Percentiles rank a stretch among this genome's conserved stretches.
These are phyloP conservation scores for Mesembrinibis cayennensis DNA, from an alignment of 2,113 vertebrate species.

Conservation along the genomic window DNA sequence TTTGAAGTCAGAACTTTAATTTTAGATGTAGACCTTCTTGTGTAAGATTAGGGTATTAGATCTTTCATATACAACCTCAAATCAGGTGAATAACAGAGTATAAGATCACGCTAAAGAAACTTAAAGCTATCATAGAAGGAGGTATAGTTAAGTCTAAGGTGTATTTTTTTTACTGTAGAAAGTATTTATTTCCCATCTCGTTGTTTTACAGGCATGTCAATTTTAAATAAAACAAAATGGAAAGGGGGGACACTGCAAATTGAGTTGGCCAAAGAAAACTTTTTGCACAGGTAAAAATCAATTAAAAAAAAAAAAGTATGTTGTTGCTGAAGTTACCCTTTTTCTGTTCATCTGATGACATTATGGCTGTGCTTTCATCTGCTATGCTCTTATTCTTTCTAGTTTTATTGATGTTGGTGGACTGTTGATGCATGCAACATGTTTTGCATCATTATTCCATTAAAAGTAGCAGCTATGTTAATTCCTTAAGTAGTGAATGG, in stretches of 20 bases:
- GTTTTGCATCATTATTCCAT: background rate
- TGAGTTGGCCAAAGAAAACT: constrained; percentile 91
- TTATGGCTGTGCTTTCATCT: background rate
- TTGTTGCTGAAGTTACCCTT: background rate
- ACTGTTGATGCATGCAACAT: background rate
- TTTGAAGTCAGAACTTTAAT: background rate
- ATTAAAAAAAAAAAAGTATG: background rate
- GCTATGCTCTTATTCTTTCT: accelerated
- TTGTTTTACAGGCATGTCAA: constrained; percentile 80
- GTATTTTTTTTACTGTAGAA: background rate
- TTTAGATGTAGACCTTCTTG: background rate
- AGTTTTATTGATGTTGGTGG: background rate
- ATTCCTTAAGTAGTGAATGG: background rate
- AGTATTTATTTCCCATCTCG: background rate
- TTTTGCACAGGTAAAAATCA: constrained; percentile 85
- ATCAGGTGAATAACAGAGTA: background rate
- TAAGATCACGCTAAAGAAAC: background rate
- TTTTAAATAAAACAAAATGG: constrained; percentile 94
- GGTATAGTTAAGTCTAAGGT: background rate
- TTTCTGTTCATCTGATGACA: background rate
- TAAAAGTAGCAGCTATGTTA: background rate
- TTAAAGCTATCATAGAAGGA: background rate
- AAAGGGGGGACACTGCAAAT: constrained; percentile 93
- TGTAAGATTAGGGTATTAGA: background rate
- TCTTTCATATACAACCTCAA: background rate